Evolutionary conservation across 2,797 vertebrate genomes (phyloP), one percentile per base, ranked within the genome.

Genomic region (Pangasius mekongensis): DNA sequence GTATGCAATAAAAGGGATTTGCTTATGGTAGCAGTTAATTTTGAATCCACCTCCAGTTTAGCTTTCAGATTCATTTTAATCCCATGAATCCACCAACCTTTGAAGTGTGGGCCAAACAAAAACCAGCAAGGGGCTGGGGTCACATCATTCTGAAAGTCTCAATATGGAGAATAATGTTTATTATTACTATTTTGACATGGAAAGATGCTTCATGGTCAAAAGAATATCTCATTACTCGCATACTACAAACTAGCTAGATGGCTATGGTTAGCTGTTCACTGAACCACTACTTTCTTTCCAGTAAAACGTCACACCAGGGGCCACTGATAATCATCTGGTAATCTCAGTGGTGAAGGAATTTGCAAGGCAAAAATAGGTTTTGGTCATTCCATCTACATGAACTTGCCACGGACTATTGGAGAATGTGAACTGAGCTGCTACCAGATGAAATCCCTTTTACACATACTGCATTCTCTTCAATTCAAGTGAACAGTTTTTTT

Each of bases 11-110:
- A 83, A 83, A 49, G 16, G 27, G 60, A 83, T 66, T 66, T 49
- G 81, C 81, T 83, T 83, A 66, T 49, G 39, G 62, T 66, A n/a
- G 81, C 81, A 83, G 81, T 49, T 66, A 24, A 83, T 47, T 83
- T 20, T 83, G 81, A 39, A 64, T 83, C 27, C 60, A 22, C 39
- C 60, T 47, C 81, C 60, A 83, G 60, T 30, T 83, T 47, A 2
- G 13, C 6, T 83, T 39, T 83, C 24, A 64, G 14, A 47, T 47
- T 47, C 81, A 64, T 49, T 83, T 81, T 27, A 60, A 81, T 81
- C 78, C 54, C 10, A 14, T 47, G 81, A 83, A 83, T 64, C 22
- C 80, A 62, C 36, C 24, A 43, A 64, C 81, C 6, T 83, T 47
- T 9, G 11, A 16, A n/a, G 39, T 30, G 39, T 43, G 7, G 11